Evolutionary conservation across 2,113 vertebrate species (phyloP).

Genomic region (Coptodon bakossiorum): DNA sequence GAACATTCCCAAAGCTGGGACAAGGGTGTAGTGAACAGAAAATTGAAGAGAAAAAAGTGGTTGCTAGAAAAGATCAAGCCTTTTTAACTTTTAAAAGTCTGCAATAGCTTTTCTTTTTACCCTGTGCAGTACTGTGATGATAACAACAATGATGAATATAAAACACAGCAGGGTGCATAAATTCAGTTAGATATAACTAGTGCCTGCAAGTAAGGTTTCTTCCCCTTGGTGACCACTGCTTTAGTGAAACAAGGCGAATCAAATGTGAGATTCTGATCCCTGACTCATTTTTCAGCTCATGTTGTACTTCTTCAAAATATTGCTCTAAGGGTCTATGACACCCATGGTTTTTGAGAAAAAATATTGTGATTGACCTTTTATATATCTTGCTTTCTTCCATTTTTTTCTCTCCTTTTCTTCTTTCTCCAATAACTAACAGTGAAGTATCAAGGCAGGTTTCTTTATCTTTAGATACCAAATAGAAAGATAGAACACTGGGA

Average conservation of each 20-base stretch:
- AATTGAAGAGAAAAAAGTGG: neutral
- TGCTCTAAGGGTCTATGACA: slow-evolving; percentile 54
- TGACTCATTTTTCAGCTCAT: slow-evolving; percentile 61
- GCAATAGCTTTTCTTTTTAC: neutral
- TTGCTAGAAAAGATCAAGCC: neutral
- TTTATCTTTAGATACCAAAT: neutral
- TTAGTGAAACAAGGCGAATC: slow-evolving; percentile 70
- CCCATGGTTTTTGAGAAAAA: slow-evolving; percentile 29
- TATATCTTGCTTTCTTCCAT: slow-evolving; percentile 1
- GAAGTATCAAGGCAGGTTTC: neutral
- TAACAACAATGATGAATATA: neutral
- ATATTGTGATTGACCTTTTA: slow-evolving; percentile 6
- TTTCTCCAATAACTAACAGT: neutral
- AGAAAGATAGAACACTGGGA: neutral
- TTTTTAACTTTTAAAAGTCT: neutral
- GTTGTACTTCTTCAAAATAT: slow-evolving; percentile 44
- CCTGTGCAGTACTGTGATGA: neutral
- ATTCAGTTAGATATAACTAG: slow-evolving; percentile 17
- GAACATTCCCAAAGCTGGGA: neutral
- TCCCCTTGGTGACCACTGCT: slow-evolving; percentile 53
- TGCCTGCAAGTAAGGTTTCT: slow-evolving; percentile 28
- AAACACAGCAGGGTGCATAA: slow-evolving; percentile 31
- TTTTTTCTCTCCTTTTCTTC: neutral
- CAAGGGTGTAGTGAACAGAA: neutral
- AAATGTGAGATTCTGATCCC: slow-evolving; percentile 59